Base-by-base conservation (phyloP, 1,140 invertebrate genomes). In the Zaprionus kolodkinae region DNA sequence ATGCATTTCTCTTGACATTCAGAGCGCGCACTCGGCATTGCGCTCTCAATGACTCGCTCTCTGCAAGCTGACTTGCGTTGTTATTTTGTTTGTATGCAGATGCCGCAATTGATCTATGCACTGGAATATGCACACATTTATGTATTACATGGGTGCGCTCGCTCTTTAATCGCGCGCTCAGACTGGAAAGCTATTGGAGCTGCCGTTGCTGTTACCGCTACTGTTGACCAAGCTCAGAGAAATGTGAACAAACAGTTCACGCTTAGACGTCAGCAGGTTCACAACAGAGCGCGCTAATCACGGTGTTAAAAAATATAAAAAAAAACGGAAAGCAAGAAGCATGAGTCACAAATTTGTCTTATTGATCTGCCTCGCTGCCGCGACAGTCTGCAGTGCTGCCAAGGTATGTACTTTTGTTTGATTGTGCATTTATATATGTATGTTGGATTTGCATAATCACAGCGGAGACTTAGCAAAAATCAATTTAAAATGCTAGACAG, bases 331-430 rank as follows among this genome's bases (percentile, higher is more conserved):
- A 75, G 55, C 27, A 43, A 21, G 57, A 78, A 81, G 54, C 57
- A 91, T 91, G 90, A 91, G 76, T 91, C 90, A 90, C 66, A 90
- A 88, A 78, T 38, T 91, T 13, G 72, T 91, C 21, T 70, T 91
- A 52, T 74, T 91, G 72, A 72, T 65, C 56, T 82, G 84, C 67
- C 52, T 91, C 38, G 79, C 89, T 21, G 30, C 15, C 17, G 86
- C 68, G 48, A 60, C 86, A 3, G 90, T 65, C 33, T 75, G 82
- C 54, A 81, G 78, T 52, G 90, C 90, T 15, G 80, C 91, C n/a
- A 91, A 91, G 90, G 90, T 91, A 72, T 83, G 87, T 61, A 61
- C 25, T 45, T 21, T 30, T 50, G 10, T 21, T 25, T 9, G 33
- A 35, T 35, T 7, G 33, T 35, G 33, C 33, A 35, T 15, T 13